A percentile compares a stretch with the other conserved stretches of the same genome.
Evolutionary conservation across 2,888 invertebrate species (phyloP).

Genomic region (Eupelmus urozonus): DNA sequence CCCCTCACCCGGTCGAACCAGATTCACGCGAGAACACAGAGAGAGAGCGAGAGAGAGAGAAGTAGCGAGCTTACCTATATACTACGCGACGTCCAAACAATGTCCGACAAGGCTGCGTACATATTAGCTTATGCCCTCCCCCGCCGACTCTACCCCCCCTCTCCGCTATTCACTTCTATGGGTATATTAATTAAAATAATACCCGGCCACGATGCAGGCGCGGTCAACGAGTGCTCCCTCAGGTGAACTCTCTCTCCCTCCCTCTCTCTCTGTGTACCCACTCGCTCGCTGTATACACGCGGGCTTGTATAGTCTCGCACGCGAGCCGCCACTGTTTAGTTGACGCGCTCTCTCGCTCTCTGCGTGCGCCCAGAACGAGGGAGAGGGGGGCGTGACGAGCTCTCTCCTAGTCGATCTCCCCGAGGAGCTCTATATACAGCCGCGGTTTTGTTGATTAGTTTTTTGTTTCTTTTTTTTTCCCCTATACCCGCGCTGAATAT

Average conservation of each 20-base stretch:
- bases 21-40: slow-evolving; percentile 24
- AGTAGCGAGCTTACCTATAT: slow-evolving; percentile 10
- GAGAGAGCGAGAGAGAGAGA: not conserved
- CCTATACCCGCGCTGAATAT: not conserved
- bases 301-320: not conserved
- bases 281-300: not conserved
- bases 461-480: slow-evolving; percentile 2
- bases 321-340: not conserved
- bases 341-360: slow-evolving; percentile 19
- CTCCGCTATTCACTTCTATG: not conserved
- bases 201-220: not conserved
- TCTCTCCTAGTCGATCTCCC: not conserved
- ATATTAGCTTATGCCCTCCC: slow-evolving; percentile 67
- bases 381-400: slow-evolving; percentile 20
- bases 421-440: not conserved
- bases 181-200: slow-evolving; percentile 55
- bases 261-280: not conserved
- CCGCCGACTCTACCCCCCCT: not conserved
- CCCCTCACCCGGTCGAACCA: slow-evolving; percentile 20
- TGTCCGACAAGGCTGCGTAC: slow-evolving; percentile 76
- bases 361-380: too few relatives aligned
- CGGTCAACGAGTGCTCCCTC: slow-evolving; percentile 21
- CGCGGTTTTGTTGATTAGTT: slow-evolving; percentile 39
- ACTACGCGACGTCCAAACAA: slow-evolving; percentile 71
- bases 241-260: not conserved